Percentiles rank a stretch among this genome's conserved stretches.
These are phyloP conservation scores for Halictus ligatus DNA, from an alignment of 2,888 invertebrate species.

Conservation along the genomic window DNA sequence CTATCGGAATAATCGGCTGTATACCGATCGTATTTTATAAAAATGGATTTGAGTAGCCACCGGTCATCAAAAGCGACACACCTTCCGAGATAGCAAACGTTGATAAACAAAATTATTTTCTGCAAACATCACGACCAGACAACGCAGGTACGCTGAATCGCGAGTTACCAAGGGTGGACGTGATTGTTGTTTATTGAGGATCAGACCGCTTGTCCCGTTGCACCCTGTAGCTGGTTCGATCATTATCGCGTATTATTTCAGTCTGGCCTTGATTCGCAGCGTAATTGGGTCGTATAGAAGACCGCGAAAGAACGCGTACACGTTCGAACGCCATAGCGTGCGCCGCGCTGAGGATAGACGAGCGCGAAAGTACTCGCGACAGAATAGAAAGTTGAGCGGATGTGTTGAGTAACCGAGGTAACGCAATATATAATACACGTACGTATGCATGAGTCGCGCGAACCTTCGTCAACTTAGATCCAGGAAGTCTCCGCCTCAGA, in stretches of 20 bases:
- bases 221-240: neutral
- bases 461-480: constrained; percentile 6
- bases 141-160: neutral
- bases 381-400: constrained; percentile 76
- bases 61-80: neutral
- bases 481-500: constrained; percentile 30
- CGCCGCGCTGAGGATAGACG: constrained; percentile 15
- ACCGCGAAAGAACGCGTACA: constrained; percentile 7
- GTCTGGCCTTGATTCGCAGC: neutral
- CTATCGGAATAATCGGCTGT: neutral
- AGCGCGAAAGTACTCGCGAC: constrained; percentile 45
- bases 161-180: neutral
- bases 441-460: constrained; percentile 22
- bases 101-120: neutral
- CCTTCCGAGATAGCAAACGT: neutral
- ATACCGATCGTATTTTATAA: neutral
- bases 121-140: neutral
- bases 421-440: constrained; percentile 1
- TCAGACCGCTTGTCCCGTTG: neutral
- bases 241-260: neutral
- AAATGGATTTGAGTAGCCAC: neutral
- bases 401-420: constrained; percentile 72
- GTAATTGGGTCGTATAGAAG: constrained; percentile 15
- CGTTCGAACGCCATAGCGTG: constrained; percentile 28
- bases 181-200: neutral